These are phyloP conservation scores for Pogonognathellus flavescens DNA, from an alignment of 1,140 invertebrate genomes.

Conservation along the genomic window DNA sequence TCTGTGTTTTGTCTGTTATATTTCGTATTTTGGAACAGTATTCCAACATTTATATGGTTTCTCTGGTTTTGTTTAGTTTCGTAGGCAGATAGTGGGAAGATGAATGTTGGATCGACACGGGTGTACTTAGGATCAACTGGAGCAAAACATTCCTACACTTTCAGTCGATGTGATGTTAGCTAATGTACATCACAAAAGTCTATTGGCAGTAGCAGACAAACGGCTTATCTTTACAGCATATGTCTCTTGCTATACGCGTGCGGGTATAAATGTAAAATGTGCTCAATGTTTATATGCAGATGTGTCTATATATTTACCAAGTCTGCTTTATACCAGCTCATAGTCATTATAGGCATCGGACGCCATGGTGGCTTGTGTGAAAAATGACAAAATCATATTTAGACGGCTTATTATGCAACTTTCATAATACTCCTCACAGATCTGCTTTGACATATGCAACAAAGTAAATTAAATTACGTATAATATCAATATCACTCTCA, in stretches of 20 bases:
- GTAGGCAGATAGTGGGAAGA: neutral
- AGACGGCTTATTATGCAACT: neutral
- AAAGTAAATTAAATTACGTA: no score
- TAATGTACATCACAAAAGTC: neutral
- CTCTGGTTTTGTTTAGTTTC: no score
- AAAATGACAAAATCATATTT: neutral
- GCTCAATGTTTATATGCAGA: no score
- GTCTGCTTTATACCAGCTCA: neutral
- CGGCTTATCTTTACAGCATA: neutral
- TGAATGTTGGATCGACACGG: conserved; percentile 4
- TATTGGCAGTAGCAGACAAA: neutral
- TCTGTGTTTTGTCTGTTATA: no score
- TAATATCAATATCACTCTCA: no score
- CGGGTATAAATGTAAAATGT: neutral
- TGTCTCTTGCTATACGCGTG: neutral
- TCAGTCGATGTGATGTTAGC: neutral
- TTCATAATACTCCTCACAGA: neutral
- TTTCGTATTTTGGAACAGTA: no score
- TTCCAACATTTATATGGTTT: no score
- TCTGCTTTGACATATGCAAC: no score
- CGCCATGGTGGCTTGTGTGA: neutral
- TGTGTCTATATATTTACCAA: neutral
- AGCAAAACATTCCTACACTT: neutral
- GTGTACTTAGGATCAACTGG: neutral
- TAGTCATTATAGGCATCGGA: neutral